Evolutionary conservation across 2,113 vertebrate species (phyloP).

Genomic region (Scalopus aquaticus): DNA sequence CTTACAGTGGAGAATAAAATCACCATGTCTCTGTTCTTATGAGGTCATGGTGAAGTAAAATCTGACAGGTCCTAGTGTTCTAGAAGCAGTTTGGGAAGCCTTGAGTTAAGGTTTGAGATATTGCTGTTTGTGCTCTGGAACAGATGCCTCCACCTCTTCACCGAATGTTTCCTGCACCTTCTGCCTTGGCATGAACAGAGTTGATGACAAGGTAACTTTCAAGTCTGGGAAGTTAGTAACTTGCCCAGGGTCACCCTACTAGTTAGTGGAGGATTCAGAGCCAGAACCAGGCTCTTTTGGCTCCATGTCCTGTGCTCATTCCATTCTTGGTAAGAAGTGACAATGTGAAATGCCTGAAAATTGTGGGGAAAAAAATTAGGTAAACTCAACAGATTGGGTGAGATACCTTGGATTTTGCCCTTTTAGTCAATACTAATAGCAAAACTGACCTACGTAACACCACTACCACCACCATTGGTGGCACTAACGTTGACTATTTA

Average conservation of each 20-base stretch:
- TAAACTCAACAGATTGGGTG: not conserved
- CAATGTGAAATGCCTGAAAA: constrained; percentile 1
- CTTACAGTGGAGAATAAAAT: not conserved
- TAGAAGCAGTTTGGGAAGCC: not conserved
- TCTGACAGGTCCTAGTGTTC: not conserved
- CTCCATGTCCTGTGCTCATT: not conserved
- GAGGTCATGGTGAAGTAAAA: not conserved
- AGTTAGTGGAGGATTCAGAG: constrained; percentile 6
- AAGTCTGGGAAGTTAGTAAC: constrained; percentile 38
- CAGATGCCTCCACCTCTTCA: not conserved
- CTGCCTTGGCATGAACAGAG: not conserved
- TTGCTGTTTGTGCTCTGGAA: not conserved
- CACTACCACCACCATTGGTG: not conserved
- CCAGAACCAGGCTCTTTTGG: not conserved
- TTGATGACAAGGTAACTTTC: constrained; percentile 23
- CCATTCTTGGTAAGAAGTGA: not conserved
- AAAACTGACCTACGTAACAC: not conserved
- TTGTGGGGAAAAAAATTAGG: not conserved
- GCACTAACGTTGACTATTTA: not conserved
- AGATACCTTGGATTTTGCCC: not conserved
- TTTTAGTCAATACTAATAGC: not conserved
- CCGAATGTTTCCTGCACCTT: not conserved
- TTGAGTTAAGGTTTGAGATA: not conserved
- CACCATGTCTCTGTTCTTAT: not conserved
- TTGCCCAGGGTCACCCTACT: not conserved